Evolutionary conservation across 2,797 vertebrate species (phyloP).

Genomic region (Stomatorhinus walkeri): DNA sequence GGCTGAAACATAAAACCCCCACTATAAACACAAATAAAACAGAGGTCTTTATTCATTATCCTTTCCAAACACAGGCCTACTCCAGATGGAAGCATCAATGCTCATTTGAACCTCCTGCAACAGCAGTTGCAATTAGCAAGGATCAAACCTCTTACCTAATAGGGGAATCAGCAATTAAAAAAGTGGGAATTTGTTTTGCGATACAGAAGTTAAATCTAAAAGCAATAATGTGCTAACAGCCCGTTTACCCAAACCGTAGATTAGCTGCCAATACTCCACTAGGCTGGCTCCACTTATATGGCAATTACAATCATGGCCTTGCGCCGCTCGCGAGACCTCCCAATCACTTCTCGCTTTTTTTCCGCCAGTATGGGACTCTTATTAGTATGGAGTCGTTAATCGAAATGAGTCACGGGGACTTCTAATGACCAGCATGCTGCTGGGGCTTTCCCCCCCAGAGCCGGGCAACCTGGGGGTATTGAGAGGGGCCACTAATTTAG

Average conservation of each 20-base stretch:
- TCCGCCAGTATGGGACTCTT: slow-evolving; percentile 21
- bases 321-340: slow-evolving; percentile 22
- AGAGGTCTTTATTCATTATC: neutral
- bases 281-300: slow-evolving; percentile 25
- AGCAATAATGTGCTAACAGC: slow-evolving; percentile 26
- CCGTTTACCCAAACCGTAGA: slow-evolving; percentile 22
- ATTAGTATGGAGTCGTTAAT: slow-evolving; percentile 42
- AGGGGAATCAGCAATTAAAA: neutral
- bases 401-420: slow-evolving; percentile 32
- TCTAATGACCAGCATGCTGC: slow-evolving; percentile 31
- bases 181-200: neutral
- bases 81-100: slow-evolving; percentile 7
- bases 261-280: slow-evolving; percentile 25
- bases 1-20: neutral
- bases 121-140: neutral
- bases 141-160: neutral
- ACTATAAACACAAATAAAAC: neutral
- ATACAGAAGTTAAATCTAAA: slow-evolving; percentile 28
- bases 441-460: slow-evolving; percentile 18
- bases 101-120: neutral
- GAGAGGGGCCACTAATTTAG: neutral
- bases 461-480: slow-evolving; percentile 12
- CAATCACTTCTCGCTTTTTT: slow-evolving; percentile 28
- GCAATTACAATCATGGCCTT: slow-evolving; percentile 50
- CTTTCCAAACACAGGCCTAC: neutral